Evolutionary conservation across 2,113 vertebrate genomes (phyloP), one percentile per base, ranked within the genome.

Genomic region (Lucifuga dentata): DNA sequence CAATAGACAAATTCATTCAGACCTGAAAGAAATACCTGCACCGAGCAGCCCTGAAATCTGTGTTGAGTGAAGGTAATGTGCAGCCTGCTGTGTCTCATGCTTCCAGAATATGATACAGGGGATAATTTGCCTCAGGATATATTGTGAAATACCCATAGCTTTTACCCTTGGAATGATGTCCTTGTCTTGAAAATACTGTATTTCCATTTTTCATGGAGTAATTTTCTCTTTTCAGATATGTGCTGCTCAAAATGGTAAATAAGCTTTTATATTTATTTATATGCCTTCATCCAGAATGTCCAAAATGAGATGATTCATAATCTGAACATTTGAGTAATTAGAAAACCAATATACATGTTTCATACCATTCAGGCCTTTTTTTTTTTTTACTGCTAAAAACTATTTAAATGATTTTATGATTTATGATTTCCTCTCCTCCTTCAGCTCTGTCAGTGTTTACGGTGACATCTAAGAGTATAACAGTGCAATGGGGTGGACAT

Each of bases 221-320:
- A 10, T 56, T 33, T 44, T 8, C 21, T 63, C 48, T 90, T 95
- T 95, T 78, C 94, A 99, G 96, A 86, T 94, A 51, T 88, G 89
- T 89, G 86, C 91, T 44, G 87, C 88, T 41, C 84, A 91, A 81
- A 86, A 92, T 89, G 95, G 95, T 99, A 95, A 94, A 75, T 58
- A 0, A 44, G 41, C 5, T 19, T 57, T 1, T 56, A n/a, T n/a
- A n/a, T n/a, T n/a, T 63, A 40, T 19, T 32, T 19, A 53, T 29
- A 46, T 56, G 8, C 9, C 5, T 53, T 13, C 0, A 33, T 32
- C 11, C 38, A 23, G 7, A 43, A n/a, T n/a, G n/a, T n/a, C n/a
- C n/a, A n/a, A n/a, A n/a, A n/a, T n/a, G n/a, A n/a, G n/a, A n/a
- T n/a, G n/a, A n/a, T n/a, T 29, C 7, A 29, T 29, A 7, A 29